phyloP scores from a whole-genome alignment of 2,888 invertebrate species.

The Sphaerophoria rueppellii region DNA sequence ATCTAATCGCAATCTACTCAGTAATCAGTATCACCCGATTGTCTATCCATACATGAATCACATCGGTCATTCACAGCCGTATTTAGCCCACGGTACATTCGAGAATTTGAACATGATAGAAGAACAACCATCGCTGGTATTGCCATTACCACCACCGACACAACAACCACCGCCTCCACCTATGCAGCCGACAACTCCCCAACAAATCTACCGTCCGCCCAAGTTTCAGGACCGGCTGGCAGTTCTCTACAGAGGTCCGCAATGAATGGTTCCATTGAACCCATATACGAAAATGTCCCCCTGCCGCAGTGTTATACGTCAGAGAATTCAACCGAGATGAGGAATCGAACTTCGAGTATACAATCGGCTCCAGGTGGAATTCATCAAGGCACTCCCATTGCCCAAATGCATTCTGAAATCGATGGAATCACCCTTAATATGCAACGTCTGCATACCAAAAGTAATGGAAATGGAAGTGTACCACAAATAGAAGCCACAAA shows the following conservation, averaged over 20 bases:
- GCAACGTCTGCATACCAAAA: slow-evolving; percentile 61
- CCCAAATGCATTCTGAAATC: slow-evolving; percentile 66
- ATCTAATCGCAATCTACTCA: slow-evolving; percentile 87
- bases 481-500: slow-evolving; percentile 60
- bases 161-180: slow-evolving; percentile 83
- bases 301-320: slow-evolving; percentile 84
- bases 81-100: slow-evolving; percentile 87
- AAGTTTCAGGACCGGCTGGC: slow-evolving; percentile 67
- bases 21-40: slow-evolving; percentile 77
- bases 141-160: slow-evolving; percentile 82
- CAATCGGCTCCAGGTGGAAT: slow-evolving; percentile 88
- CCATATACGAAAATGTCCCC: slow-evolving; percentile 92
- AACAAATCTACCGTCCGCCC: slow-evolving; percentile 75
- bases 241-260: slow-evolving; percentile 79
- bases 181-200: slow-evolving; percentile 60
- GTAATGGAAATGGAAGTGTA: slow-evolving; percentile 44
- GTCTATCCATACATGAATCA: slow-evolving; percentile 78
- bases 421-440: slow-evolving; percentile 65
- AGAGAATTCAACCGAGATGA: slow-evolving; percentile 76
- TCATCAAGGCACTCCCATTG: slow-evolving; percentile 79
- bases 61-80: slow-evolving; percentile 81
- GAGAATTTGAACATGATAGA: slow-evolving; percentile 86
- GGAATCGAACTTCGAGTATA: slow-evolving; percentile 85
- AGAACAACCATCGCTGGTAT: slow-evolving; percentile 81
- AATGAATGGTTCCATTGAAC: slow-evolving; percentile 86